phyloP scores from a whole-genome alignment of 1,140 invertebrate species.

The Antheraea pernyi region DNA sequence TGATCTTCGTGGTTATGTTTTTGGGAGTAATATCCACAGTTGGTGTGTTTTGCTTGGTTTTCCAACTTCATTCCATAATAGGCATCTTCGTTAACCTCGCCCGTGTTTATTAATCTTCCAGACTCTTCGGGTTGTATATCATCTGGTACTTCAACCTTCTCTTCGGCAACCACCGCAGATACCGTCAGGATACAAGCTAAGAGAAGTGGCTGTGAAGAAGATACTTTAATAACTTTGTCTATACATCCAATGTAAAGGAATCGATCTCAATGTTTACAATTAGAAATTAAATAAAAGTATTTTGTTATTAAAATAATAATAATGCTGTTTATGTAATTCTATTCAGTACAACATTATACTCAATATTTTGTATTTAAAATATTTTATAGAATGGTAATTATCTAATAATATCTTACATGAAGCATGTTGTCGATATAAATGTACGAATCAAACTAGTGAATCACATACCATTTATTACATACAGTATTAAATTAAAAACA shows the following conservation, averaged over 20 bases:
- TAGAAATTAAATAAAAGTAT: too few relatives aligned
- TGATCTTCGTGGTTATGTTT: background rate
- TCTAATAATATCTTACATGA: background rate
- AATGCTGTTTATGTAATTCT: too few relatives aligned
- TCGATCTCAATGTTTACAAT: background rate
- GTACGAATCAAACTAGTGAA: background rate
- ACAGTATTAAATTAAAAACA: too few relatives aligned
- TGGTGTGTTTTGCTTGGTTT: background rate
- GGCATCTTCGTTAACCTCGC: background rate
- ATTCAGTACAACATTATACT: too few relatives aligned
- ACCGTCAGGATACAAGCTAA: background rate
- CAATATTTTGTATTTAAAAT: too few relatives aligned
- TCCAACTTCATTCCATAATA: background rate
- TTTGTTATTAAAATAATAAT: too few relatives aligned
- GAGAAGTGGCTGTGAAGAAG: constrained; percentile 1
- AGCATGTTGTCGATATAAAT: constrained; percentile 6
- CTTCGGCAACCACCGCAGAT: background rate
- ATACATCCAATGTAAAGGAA: background rate
- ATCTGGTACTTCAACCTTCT: background rate
- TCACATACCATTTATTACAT: too few relatives aligned
- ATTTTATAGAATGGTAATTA: too few relatives aligned
- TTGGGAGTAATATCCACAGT: background rate
- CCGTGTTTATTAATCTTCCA: background rate
- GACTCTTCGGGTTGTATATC: background rate
- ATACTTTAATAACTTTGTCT: background rate